Percentiles rank a stretch among this genome's conserved stretches.
These are phyloP conservation scores for Sisor rabdophorus DNA, from an alignment of 2,113 vertebrate genomes.

Conservation along the genomic window DNA sequence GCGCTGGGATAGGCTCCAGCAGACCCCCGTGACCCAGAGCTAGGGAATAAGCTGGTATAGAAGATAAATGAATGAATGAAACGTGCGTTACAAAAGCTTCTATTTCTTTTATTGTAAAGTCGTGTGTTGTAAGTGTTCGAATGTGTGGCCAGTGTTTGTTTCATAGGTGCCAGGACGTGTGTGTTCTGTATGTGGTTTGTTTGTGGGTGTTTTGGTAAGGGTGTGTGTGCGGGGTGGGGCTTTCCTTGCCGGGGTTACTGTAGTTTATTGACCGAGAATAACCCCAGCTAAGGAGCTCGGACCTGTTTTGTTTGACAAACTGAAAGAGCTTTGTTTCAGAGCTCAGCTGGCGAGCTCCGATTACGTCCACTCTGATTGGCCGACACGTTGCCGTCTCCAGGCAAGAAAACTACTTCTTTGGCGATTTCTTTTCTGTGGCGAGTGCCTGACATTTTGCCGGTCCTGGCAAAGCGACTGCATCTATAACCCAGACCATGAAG, in stretches of 20 bases:
- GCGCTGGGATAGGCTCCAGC: too few species aligned
- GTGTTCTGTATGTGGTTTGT: constrained; percentile 12
- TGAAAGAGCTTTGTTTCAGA: constrained; percentile 63
- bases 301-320: constrained; percentile 57
- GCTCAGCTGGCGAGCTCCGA: constrained; percentile 48
- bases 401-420: constrained; percentile 62
- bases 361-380: constrained; percentile 54
- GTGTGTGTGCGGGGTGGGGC: neutral
- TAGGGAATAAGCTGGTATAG: too few species aligned
- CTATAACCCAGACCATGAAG: constrained; percentile 22
- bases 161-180: neutral
- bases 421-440: constrained; percentile 57
- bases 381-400: constrained; percentile 49
- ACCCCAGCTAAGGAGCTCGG: constrained; percentile 54
- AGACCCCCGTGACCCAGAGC: too few species aligned
- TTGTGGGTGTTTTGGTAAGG: constrained; percentile 20
- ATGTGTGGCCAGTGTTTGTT: too few species aligned
- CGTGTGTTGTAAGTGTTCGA: too few species aligned
- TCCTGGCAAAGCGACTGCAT: neutral
- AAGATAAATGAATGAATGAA: too few species aligned
- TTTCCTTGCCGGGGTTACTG: constrained; percentile 56
- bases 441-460: constrained; percentile 34
- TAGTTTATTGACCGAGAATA: constrained; percentile 67
- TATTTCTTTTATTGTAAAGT: too few species aligned
- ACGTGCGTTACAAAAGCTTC: constrained; percentile 3